phyloP scores from a whole-genome alignment of 2,888 invertebrate species.

The Megamerina dolium region DNA sequence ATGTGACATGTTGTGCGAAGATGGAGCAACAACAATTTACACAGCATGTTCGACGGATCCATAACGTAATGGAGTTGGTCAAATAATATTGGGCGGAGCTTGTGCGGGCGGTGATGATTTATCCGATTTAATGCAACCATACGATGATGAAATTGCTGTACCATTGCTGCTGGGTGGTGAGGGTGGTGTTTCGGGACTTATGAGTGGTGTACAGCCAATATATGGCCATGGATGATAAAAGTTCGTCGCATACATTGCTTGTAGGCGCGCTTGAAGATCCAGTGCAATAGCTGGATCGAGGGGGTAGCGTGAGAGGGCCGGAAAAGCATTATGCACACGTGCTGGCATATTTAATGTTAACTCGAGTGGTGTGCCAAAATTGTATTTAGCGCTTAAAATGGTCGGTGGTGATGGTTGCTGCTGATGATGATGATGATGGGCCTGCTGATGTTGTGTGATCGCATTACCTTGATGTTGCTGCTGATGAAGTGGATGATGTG shows the following conservation, averaged over 20 bases:
- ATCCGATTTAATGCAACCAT: constrained; percentile 45
- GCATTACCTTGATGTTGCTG: constrained; percentile 19
- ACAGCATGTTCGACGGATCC: constrained; percentile 46
- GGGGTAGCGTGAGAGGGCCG: constrained; percentile 42
- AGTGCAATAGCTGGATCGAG: constrained; percentile 48
- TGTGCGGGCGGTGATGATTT: constrained; percentile 44
- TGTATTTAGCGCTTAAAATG: constrained; percentile 33
- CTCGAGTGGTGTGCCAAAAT: constrained; percentile 45
- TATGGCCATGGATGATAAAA: constrained; percentile 49
- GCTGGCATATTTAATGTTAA: constrained; percentile 40
- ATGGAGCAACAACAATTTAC: constrained; percentile 23
- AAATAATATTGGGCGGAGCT: constrained; percentile 47
- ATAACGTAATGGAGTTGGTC: constrained; percentile 51
- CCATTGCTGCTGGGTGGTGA: constrained; percentile 46
- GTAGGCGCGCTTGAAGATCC: constrained; percentile 48
- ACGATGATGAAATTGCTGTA: constrained; percentile 38
- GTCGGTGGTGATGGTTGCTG: constrained; percentile 3
- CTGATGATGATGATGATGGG: constrained; percentile 20
- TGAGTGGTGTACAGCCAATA: constrained; percentile 42
- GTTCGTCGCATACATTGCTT: constrained; percentile 48
- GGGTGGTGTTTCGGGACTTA: constrained; percentile 47
- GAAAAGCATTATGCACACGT: constrained; percentile 36
- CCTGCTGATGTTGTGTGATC: constrained; percentile 14
- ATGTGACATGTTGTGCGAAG: too few species aligned
- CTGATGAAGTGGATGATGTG: too few species aligned